Conservation (phyloP, 1,140 invertebrate genomes). For the Thaumetopoea pityocampa region DNA sequence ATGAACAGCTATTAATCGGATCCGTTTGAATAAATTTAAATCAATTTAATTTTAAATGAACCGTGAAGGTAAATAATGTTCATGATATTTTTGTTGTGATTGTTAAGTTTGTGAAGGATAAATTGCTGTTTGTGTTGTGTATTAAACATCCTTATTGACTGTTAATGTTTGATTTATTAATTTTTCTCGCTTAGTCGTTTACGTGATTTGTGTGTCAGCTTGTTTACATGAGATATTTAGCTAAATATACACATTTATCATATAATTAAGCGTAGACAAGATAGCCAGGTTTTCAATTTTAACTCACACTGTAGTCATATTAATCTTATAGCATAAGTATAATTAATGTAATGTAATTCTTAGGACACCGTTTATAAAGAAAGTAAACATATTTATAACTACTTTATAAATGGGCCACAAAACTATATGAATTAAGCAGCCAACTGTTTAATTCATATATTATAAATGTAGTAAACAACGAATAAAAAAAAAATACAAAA, state of each 20-base stretch:
- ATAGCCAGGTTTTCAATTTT: conserved; percentile 74
- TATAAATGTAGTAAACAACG: conserved; percentile 62
- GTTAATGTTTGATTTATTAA: conserved; percentile 47
- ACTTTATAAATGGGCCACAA: conserved; percentile 24
- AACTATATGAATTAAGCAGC: conserved; percentile 37
- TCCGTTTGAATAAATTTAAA: too few relatives aligned
- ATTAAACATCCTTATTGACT: conserved; percentile 70
- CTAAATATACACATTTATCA: conserved; percentile 70
- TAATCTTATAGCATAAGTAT: conserved; percentile 62
- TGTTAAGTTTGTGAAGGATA: conserved; percentile 69
- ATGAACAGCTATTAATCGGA: conserved; percentile 22
- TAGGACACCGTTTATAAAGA: conserved; percentile 33
- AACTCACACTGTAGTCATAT: conserved; percentile 61
- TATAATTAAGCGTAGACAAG: conserved; percentile 66
- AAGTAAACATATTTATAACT: conserved; percentile 11
- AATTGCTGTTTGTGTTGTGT: conserved; percentile 69
- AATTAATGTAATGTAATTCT: conserved; percentile 70
- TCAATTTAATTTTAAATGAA: too few relatives aligned
- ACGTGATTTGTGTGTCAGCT: conserved; percentile 47
- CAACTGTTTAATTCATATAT: conserved; percentile 42
- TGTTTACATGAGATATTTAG: conserved; percentile 63
- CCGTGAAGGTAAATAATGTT: too few relatives aligned
- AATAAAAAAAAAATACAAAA: conserved; percentile 66
- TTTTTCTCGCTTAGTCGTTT: conserved; percentile 61
- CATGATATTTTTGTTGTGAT: conserved; percentile 25